Conservation (phyloP, 1,140 invertebrate species). For the Temnothorax curvispinosus region DNA sequence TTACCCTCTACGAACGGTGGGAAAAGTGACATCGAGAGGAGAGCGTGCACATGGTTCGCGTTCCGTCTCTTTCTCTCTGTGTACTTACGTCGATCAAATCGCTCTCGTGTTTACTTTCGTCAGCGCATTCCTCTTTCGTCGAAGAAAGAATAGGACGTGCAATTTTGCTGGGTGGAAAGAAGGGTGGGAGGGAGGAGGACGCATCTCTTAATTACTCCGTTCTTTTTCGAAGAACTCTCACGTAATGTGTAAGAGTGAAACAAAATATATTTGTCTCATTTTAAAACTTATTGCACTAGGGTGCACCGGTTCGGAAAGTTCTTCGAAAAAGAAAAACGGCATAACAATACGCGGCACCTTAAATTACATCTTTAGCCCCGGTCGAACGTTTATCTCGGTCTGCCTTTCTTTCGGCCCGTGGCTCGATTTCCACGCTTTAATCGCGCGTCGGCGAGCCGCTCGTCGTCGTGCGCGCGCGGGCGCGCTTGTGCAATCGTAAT, state of each 20-base stretch:
- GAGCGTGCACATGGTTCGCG: conserved; percentile 30
- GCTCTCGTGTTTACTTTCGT: not conserved
- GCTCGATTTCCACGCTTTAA: not conserved
- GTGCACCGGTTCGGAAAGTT: no score
- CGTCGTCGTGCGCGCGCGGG: not conserved
- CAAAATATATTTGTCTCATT: no score
- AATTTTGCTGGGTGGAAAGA: not conserved
- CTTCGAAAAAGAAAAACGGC: no score
- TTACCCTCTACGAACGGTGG: not conserved
- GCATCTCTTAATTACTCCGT: not conserved
- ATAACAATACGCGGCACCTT: no score
- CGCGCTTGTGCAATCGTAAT: not conserved
- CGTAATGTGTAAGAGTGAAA: no score
- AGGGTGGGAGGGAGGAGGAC: not conserved
- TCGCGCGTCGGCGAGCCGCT: not conserved
- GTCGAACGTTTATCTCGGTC: not conserved
- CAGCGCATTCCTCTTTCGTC: not conserved
- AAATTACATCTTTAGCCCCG: not conserved
- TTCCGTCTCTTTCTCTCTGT: not conserved
- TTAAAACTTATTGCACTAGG: no score
- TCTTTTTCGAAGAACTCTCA: no score
- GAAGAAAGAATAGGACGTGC: no score
- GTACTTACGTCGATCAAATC: not conserved
- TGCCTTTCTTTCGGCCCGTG: no score
- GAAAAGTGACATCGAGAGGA: not conserved